Conservation (phyloP, 1,140 invertebrate genomes). For the Tetraneura akinire region DNA sequence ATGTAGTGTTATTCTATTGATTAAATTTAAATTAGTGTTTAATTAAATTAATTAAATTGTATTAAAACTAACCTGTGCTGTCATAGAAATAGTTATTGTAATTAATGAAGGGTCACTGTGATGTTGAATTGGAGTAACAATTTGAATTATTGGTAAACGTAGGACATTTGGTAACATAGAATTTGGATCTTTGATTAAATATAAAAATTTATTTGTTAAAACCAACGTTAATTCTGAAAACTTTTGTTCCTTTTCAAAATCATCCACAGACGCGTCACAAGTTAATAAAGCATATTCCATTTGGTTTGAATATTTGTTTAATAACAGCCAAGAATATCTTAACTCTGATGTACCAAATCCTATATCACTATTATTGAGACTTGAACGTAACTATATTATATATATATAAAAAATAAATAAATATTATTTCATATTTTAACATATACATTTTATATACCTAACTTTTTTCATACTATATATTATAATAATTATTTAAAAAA, state of each 20-base stretch:
- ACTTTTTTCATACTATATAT: no score
- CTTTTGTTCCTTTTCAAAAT: constrained; percentile 13
- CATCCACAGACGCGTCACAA: constrained; percentile 38
- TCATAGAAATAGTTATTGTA: constrained; percentile 40
- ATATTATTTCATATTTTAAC: no score
- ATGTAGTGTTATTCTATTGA: constrained; percentile 31
- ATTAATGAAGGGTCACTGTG: constrained; percentile 33
- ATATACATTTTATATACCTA: no score
- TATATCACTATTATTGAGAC: constrained; percentile 8
- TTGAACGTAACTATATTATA: constrained; percentile 37
- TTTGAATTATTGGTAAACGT: constrained; percentile 43
- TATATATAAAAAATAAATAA: no score
- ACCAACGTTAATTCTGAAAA: constrained; percentile 27
- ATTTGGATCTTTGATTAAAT: constrained; percentile 42
- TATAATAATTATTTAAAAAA: no score
- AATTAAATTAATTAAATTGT: no score
- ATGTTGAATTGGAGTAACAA: constrained; percentile 27
- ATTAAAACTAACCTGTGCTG: constrained; percentile 12
- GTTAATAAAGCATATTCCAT: constrained; percentile 15
- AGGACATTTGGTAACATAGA: not conserved
- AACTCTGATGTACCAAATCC: constrained; percentile 33
- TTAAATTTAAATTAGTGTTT: not conserved
- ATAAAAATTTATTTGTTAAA: constrained; percentile 38
- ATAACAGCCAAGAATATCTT: constrained; percentile 44
- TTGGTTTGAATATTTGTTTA: constrained; percentile 29